A percentile compares a stretch with the other conserved stretches of the same genome.
Conservation (phyloP, 2,113 vertebrate species). For the Actenoides hombroni region DNA sequence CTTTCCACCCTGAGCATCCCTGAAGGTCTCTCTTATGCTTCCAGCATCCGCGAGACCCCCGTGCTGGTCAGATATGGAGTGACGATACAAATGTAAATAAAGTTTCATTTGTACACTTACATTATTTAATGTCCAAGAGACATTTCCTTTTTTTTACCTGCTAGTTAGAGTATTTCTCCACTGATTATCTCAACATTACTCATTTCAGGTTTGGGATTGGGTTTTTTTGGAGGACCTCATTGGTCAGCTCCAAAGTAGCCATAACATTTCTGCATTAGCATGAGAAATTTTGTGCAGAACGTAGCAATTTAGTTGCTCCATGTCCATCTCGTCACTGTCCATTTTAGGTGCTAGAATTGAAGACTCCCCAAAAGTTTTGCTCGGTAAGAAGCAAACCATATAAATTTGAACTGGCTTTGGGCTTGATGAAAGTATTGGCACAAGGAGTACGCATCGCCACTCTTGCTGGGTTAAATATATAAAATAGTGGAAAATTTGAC, state of each 20-base stretch:
- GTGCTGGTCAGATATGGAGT: not conserved
- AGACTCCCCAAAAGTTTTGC: not conserved
- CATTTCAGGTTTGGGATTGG: not conserved
- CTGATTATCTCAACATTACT: not conserved
- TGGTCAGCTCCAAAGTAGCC: not conserved
- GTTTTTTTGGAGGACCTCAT: not conserved
- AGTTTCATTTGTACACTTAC: not conserved
- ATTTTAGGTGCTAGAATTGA: not conserved
- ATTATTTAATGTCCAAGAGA: not conserved
- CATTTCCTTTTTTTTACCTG: not conserved
- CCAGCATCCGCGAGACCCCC: not conserved
- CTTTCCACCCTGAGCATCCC: not conserved
- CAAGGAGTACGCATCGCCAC: not conserved
- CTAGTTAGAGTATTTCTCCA: not conserved
- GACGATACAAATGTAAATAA: constrained; percentile 10
- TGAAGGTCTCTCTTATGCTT: not conserved
- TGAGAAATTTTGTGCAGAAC: not conserved
- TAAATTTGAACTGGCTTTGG: not conserved
- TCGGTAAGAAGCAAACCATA: not conserved
- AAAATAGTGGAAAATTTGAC: not conserved
- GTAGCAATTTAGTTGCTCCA: not conserved
- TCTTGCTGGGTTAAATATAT: not conserved
- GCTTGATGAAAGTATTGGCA: not conserved
- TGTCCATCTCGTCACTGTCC: not conserved
- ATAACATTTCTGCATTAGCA: not conserved